Evolutionary conservation across 1,140 invertebrate genomes (phyloP).

Genomic region (Trypoxylus dichotomus): DNA sequence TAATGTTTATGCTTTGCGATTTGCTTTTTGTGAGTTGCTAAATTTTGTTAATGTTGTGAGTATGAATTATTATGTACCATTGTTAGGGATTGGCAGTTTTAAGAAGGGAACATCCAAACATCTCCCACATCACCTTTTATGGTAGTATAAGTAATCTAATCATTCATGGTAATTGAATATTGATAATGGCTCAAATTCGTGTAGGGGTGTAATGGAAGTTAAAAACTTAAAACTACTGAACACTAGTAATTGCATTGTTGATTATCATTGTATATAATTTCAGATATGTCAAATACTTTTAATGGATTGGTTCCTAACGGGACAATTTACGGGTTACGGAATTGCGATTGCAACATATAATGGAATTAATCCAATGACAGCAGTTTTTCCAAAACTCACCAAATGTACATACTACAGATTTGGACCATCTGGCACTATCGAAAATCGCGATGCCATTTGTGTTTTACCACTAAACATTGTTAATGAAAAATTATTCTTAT

Average conservation of each 20-base stretch:
- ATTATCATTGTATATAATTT: constrained; percentile 6
- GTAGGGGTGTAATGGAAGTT: no score
- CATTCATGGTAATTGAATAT: no score
- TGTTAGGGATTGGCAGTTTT: no score
- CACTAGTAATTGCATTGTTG: background rate
- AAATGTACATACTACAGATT: constrained; percentile 73
- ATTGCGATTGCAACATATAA: constrained; percentile 59
- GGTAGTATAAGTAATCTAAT: no score
- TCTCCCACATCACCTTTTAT: no score
- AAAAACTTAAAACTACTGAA: no score
- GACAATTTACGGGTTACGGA: constrained; percentile 72
- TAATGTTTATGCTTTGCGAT: constrained; percentile 69
- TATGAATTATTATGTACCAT: constrained; percentile 52
- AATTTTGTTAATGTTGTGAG: constrained; percentile 71
- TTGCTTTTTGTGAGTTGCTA: constrained; percentile 70
- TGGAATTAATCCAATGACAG: constrained; percentile 59
- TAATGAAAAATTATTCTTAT: constrained; percentile 79
- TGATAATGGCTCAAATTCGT: no score
- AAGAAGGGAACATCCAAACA: no score
- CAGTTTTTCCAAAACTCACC: constrained; percentile 76
- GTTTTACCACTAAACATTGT: constrained; percentile 76
- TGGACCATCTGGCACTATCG: constrained; percentile 63
- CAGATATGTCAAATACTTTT: constrained; percentile 65
- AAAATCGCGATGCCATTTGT: constrained; percentile 69
- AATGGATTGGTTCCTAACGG: constrained; percentile 73